Percentiles rank a stretch among this genome's conserved stretches.
These are phyloP conservation scores for Eremophila alpestris DNA, from an alignment of 2,797 vertebrate genomes.

Conservation along the genomic window DNA sequence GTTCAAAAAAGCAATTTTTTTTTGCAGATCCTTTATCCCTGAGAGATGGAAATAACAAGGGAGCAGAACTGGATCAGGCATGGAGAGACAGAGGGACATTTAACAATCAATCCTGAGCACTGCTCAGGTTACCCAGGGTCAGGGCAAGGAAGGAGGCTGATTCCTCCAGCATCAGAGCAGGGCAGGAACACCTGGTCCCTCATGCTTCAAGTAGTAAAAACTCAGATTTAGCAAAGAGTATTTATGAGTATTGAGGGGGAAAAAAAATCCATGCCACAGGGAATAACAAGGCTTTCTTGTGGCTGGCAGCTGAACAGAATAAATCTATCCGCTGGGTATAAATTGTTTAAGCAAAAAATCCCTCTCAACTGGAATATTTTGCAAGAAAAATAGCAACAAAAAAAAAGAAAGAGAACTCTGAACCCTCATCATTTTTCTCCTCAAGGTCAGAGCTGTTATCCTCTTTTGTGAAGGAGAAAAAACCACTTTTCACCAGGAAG, in stretches of 20 bases:
- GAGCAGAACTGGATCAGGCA: background rate
- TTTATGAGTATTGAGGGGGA: background rate
- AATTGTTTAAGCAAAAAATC: conserved; percentile 70
- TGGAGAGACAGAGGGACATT: background rate
- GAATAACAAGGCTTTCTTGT: conserved; percentile 57
- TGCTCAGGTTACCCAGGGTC: background rate
- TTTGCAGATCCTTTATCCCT: background rate
- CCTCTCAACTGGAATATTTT: conserved; percentile 64
- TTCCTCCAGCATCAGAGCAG: background rate
- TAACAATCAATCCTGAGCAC: background rate
- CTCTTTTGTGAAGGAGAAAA: background rate
- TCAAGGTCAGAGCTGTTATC: conserved; percentile 72
- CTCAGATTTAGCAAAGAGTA: conserved; percentile 31
- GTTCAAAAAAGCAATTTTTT: background rate
- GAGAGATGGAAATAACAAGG: background rate
- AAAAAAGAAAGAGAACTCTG: background rate
- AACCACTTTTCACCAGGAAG: conserved; percentile 27
- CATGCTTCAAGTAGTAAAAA: background rate
- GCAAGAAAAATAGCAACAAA: conserved; percentile 58
- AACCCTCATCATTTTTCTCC: conserved; percentile 32
- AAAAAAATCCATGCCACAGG: background rate
- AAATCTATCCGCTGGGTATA: conserved; percentile 56
- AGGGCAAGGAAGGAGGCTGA: background rate
- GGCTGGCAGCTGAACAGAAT: conserved; percentile 29
- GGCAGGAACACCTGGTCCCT: background rate